Conservation (phyloP, 2,797 vertebrate species). For the Coregonus sp. region DNA sequence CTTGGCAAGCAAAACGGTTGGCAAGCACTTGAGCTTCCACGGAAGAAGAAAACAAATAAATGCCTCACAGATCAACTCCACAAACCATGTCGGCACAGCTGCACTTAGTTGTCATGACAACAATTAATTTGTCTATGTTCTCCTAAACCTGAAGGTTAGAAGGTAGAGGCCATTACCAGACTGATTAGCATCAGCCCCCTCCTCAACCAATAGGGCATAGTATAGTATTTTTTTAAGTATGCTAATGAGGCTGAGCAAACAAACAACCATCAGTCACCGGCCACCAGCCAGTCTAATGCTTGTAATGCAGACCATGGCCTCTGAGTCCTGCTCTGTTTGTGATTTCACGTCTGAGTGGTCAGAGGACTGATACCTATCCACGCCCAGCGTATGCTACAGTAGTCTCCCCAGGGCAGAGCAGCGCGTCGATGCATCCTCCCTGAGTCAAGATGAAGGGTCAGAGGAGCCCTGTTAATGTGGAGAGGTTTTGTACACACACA, state of each 20-base stretch:
- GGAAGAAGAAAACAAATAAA: not conserved
- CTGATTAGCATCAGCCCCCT: constrained; percentile 26
- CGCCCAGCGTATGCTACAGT: constrained; percentile 50
- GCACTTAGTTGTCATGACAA: constrained; percentile 66
- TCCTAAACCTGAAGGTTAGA: too few species aligned
- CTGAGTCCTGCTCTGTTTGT: constrained; percentile 54
- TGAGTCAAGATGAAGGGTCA: constrained; percentile 40
- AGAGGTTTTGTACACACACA: not conserved
- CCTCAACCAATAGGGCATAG: not conserved
- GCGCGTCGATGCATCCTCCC: not conserved
- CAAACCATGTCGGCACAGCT: constrained; percentile 31
- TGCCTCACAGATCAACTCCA: not conserved
- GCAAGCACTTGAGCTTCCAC: not conserved
- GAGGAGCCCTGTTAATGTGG: constrained; percentile 38
- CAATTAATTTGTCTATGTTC: constrained; percentile 44
- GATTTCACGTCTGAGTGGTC: constrained; percentile 66
- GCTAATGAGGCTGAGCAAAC: constrained; percentile 35
- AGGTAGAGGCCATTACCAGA: not conserved
- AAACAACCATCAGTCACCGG: constrained; percentile 30
- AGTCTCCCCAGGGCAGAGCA: constrained; percentile 13
- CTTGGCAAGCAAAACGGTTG: not conserved
- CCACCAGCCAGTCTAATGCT: not conserved
- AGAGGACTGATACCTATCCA: constrained; percentile 57
- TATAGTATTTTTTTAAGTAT: too few species aligned
- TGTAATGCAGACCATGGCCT: constrained; percentile 14